These are phyloP conservation scores for Aurelia sp. DNA, from an alignment of 30 jellyfish, hydroid and myxozoan species.

Conservation along the genomic window DNA sequence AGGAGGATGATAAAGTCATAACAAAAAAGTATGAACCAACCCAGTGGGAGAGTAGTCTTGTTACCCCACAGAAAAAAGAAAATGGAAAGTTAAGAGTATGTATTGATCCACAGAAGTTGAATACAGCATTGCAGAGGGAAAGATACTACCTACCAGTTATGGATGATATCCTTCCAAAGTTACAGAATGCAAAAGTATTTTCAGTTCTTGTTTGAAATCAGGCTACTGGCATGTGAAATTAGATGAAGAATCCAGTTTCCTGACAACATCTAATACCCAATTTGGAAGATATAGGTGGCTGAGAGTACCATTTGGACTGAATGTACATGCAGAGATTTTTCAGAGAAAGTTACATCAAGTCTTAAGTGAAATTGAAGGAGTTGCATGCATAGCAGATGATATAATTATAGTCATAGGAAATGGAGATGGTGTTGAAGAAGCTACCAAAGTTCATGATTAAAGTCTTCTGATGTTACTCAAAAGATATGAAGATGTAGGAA, in stretches of 20 bases:
- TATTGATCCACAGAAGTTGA: constrained; percentile 61
- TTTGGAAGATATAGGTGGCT: constrained; percentile 65
- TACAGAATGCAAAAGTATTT: constrained; percentile 58
- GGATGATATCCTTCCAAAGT: constrained; percentile 63
- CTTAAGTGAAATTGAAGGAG: too few species aligned
- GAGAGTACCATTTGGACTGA: not conserved
- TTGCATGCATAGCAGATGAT: too few species aligned
- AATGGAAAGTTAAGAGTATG: constrained; percentile 52
- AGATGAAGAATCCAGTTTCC: constrained; percentile 46
- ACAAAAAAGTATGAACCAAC: constrained; percentile 51
- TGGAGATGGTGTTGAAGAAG: too few species aligned
- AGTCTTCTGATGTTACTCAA: constrained; percentile 26
- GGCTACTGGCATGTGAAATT: constrained; percentile 66
- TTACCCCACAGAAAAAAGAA: constrained; percentile 34
- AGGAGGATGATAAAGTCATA: constrained; percentile 35
- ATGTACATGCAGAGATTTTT: too few species aligned
- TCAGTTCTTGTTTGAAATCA: constrained; percentile 57
- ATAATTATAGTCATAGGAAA: too few species aligned
- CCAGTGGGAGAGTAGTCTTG: constrained; percentile 51
- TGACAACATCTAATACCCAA: constrained; percentile 52
- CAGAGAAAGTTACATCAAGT: too few species aligned
- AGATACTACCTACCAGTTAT: constrained; percentile 49
- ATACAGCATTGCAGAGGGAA: constrained; percentile 47
- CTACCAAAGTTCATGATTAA: constrained; percentile 29
- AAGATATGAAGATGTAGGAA: constrained; percentile 37